Evolutionary conservation across 2,888 invertebrate genomes (phyloP), one percentile per base, ranked within the genome.

Genomic region (Vannuccia rotundouncinata): DNA sequence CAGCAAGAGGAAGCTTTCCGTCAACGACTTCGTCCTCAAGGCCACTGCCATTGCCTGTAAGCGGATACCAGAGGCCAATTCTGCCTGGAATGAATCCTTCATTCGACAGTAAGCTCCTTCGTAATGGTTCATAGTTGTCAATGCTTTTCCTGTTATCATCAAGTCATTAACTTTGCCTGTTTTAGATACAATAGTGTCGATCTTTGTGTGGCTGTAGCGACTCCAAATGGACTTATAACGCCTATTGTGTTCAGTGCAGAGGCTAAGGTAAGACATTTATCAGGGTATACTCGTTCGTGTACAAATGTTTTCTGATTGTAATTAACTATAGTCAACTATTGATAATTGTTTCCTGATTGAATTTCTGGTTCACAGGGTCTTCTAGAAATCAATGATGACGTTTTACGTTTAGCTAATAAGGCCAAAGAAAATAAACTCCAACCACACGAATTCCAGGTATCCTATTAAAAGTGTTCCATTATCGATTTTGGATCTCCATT

Each of bases 21-120:
- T 98, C 1, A 98, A 97, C 86, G 98, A 98, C 89, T 95, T 98
- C 85, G 92, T 98, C 79, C 92, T 98, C 79, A 98, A 98, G 89
- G 96, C 95, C 0, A 91, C 93, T 27, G 95, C 96, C 0, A 90
- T 93, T 83, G 94, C 97, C 1, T 94, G 93, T 86, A 91, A 92
- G 86, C 92, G 93, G 87, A 93, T 98, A 79, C 97, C 97, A 0
- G 92, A 95, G 85, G 93, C 93, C 5, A 99, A 99, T 89, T 93
- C 95, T 0, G 92, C 94, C 81, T 99, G 97, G 97, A 92, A 95
- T 92, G 96, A 94, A 80, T 91, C 92, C 1, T 92, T 92, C 84
- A 95, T 98, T 85, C 91, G 97, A 90, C 93, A 95, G 94, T 95
- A 89, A 85, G 86, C 84, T n/a, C n/a, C n/a, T n/a, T n/a, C n/a